phyloP scores from a whole-genome alignment of 2,797 vertebrate genomes.

The Spea hammondii region DNA sequence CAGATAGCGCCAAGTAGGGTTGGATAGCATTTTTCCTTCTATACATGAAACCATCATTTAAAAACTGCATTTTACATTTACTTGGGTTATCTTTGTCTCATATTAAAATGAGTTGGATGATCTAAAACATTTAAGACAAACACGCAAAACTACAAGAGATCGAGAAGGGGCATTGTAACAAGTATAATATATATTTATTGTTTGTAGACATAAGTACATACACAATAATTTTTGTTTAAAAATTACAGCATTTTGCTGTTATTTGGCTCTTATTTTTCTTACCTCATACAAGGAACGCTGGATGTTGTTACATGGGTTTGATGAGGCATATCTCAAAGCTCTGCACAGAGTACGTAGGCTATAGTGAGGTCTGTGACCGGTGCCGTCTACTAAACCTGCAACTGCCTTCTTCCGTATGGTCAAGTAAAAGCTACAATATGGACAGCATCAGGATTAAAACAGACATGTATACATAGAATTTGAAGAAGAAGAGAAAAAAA shows the following conservation, averaged over 20 bases:
- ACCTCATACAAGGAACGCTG: constrained; percentile 96
- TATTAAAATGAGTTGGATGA: too few relatives aligned
- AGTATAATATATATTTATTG: too few relatives aligned
- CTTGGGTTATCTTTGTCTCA: too few relatives aligned
- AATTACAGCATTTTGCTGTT: too few relatives aligned
- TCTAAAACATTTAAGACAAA: neutral
- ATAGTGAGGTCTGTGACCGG: constrained; percentile 89
- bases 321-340: constrained; percentile 83
- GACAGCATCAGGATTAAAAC: neutral
- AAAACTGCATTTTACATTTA: too few relatives aligned
- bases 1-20: too few relatives aligned
- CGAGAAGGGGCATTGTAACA: too few relatives aligned
- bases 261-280: constrained; percentile 24
- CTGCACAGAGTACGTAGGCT: constrained; percentile 92
- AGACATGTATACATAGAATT: neutral
- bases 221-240: too few relatives aligned
- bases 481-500: neutral
- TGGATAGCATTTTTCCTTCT: too few relatives aligned
- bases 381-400: constrained; percentile 84
- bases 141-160: neutral
- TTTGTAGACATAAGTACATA: too few relatives aligned
- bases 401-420: constrained; percentile 79
- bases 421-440: constrained; percentile 82
- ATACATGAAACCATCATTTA: too few relatives aligned
- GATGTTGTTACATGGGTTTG: constrained; percentile 81